phyloP scores from a whole-genome alignment of 64 coral and sea anemone genomes.

The Stichodactyla mertensii region DNA sequence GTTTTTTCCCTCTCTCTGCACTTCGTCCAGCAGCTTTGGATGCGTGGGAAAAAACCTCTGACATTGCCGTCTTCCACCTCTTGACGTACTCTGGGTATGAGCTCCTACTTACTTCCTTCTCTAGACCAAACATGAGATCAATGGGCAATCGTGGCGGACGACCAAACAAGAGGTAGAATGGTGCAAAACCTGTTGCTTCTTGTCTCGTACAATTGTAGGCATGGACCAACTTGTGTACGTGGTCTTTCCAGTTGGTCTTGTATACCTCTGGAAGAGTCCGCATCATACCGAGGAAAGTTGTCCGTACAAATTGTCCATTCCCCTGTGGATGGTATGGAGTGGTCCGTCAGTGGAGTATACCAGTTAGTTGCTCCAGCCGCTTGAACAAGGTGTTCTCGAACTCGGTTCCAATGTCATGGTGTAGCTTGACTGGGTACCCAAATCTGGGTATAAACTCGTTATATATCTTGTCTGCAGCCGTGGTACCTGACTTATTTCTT shows the following conservation, averaged over 20 bases:
- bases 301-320: conserved; percentile 26
- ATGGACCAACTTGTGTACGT: not conserved
- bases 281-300: not conserved
- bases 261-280: conserved; percentile 1
- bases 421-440: conserved; percentile 16
- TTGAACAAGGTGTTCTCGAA: conserved; percentile 21
- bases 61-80: conserved; percentile 18
- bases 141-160: not conserved
- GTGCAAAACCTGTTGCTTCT: not conserved
- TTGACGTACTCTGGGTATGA: not conserved
- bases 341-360: not conserved
- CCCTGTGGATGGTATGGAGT: conserved; percentile 34
- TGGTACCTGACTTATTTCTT: conserved; percentile 23
- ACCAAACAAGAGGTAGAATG: conserved; percentile 3
- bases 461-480: conserved; percentile 21
- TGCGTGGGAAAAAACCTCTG: not conserved
- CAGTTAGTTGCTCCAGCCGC: conserved; percentile 10
- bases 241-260: conserved; percentile 4
- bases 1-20: not conserved
- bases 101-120: not conserved
- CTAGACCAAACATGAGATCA: conserved; percentile 2
- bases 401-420: conserved; percentile 15
- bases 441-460: not conserved
- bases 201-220: conserved; percentile 13
- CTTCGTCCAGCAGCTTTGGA: not conserved